Percentiles rank a stretch among this genome's conserved stretches.
These are phyloP conservation scores for Pygocentrus nattereri DNA, from an alignment of 2,797 vertebrate species.

Conservation along the genomic window DNA sequence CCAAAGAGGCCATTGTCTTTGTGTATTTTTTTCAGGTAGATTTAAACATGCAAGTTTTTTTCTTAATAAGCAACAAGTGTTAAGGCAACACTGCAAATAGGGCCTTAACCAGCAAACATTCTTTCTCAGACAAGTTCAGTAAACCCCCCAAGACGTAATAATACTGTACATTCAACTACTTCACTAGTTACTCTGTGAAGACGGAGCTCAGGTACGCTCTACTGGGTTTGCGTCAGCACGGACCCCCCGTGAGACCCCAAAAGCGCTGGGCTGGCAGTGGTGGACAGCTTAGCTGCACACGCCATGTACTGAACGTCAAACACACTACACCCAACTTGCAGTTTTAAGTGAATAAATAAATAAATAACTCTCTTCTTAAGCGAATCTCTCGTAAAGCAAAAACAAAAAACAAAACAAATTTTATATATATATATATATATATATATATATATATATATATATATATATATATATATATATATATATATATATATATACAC, in stretches of 20 bases:
- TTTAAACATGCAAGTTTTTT: slow-evolving; percentile 49
- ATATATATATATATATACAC: too few relatives aligned
- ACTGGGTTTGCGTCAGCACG: not conserved
- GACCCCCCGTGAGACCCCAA: not conserved
- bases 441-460: too few relatives aligned
- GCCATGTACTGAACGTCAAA: slow-evolving; percentile 31
- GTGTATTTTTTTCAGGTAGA: slow-evolving; percentile 40
- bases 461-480: too few relatives aligned
- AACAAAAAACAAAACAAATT: slow-evolving; percentile 27
- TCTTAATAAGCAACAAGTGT: slow-evolving; percentile 33
- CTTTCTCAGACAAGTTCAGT: slow-evolving; percentile 36
- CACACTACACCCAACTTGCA: slow-evolving; percentile 53
- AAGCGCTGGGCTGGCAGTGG: not conserved
- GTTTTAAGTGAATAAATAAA: slow-evolving; percentile 66
- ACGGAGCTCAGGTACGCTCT: not conserved
- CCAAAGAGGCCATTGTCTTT: slow-evolving; percentile 26
- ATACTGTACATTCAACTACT: slow-evolving; percentile 65
- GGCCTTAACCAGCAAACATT: slow-evolving; percentile 56
- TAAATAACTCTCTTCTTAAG: slow-evolving; percentile 60
- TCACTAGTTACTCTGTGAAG: slow-evolving; percentile 39
- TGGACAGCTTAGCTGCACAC: slow-evolving; percentile 22
- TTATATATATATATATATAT: slow-evolving; percentile 25
- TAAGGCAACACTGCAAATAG: slow-evolving; percentile 58
- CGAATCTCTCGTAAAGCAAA: slow-evolving; percentile 56
- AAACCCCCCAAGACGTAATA: slow-evolving; percentile 50